phyloP scores from a whole-genome alignment of 30 jellyfish, hydroid and myxozoan species.

The Sanderia malayensis region DNA sequence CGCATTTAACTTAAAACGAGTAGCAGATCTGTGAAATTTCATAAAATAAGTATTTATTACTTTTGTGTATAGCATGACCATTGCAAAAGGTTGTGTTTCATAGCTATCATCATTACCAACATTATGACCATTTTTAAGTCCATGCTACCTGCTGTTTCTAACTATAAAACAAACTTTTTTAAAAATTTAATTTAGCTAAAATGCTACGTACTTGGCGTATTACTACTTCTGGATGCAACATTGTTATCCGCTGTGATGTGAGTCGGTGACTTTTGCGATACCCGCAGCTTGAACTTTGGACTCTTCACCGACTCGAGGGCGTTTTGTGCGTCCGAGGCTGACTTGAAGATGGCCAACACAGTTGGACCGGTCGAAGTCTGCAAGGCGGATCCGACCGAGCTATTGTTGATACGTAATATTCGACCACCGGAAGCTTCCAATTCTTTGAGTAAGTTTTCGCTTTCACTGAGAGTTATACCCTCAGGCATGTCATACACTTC shows the following conservation, averaged over 20 bases:
- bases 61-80: too few relatives aligned
- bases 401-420: slow-evolving; percentile 76
- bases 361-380: slow-evolving; percentile 78
- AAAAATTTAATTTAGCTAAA: slow-evolving; percentile 37
- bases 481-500: slow-evolving; percentile 91
- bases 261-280: slow-evolving; percentile 94
- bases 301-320: slow-evolving; percentile 80
- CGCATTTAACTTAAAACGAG: too few relatives aligned
- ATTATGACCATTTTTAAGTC: slow-evolving; percentile 27
- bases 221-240: slow-evolving; percentile 44
- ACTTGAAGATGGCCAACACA: slow-evolving; percentile 81
- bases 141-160: slow-evolving; percentile 23
- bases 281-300: slow-evolving; percentile 89
- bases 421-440: slow-evolving; percentile 78
- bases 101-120: too few relatives aligned
- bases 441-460: slow-evolving; percentile 69
- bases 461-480: slow-evolving; percentile 58
- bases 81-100: too few relatives aligned
- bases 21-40: too few relatives aligned
- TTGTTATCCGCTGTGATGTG: slow-evolving; percentile 70
- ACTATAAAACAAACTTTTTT: slow-evolving; percentile 52
- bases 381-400: slow-evolving; percentile 57
- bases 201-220: slow-evolving; percentile 66
- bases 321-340: slow-evolving; percentile 87
- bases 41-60: too few relatives aligned